These are phyloP conservation scores for Drosophila macrospina DNA, from an alignment of 2,888 invertebrate genomes.

Conservation along the genomic window DNA sequence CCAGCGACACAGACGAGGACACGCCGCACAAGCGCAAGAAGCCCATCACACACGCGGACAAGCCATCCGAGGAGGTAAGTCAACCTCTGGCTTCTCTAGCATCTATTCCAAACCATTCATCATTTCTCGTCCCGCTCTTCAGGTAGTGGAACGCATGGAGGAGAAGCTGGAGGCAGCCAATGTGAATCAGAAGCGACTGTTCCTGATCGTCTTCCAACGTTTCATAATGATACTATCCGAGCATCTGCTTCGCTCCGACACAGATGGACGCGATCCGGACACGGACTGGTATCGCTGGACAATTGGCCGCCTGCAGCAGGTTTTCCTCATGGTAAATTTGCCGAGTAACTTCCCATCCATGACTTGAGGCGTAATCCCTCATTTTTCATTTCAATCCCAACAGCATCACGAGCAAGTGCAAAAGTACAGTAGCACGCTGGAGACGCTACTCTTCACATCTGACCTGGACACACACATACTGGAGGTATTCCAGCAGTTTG, in stretches of 20 bases:
- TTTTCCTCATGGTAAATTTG: constrained; percentile 93
- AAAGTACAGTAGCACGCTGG: constrained; percentile 97
- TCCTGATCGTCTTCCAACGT: constrained; percentile 98
- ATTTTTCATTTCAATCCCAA: not conserved
- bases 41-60: constrained; percentile 86
- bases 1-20: constrained; percentile 93
- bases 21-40: constrained; percentile 86
- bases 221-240: constrained; percentile 99
- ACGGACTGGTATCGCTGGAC: constrained; percentile 99
- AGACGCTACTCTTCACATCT: constrained; percentile 97
- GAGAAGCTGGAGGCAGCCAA: constrained; percentile 97
- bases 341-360: not conserved
- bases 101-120: not conserved
- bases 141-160: constrained; percentile 98
- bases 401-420: constrained; percentile 99
- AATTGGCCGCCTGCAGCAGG: constrained; percentile 96
- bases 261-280: constrained; percentile 96
- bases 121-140: not conserved
- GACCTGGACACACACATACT: constrained; percentile 98
- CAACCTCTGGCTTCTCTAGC: not conserved
- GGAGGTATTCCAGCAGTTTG: constrained; percentile 98
- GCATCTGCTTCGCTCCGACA: constrained; percentile 96
- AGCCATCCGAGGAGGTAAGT: constrained; percentile 88
- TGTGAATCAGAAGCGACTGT: constrained; percentile 98
- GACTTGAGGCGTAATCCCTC: not conserved